Evolutionary conservation across 2,888 invertebrate genomes (phyloP), one percentile per base, ranked within the genome.

Genomic region (Euphydryas editha): DNA sequence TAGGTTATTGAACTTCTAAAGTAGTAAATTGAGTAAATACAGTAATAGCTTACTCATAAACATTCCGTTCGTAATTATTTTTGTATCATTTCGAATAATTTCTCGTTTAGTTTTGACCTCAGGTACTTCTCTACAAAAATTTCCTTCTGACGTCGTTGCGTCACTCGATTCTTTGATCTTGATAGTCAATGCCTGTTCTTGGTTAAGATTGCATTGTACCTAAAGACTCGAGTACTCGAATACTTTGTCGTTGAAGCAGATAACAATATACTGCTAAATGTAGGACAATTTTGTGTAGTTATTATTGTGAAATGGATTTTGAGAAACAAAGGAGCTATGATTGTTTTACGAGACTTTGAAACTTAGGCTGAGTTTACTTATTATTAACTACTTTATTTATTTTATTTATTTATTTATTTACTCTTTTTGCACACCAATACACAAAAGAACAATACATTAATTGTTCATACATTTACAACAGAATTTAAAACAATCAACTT

Each of bases 1-100:
- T 51, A 21, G 49, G 49, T 51, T 21, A 51, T 24, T 51, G 21
- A 51, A 51, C 49, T 51, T 51, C 49, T 51, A 51, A 21, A 51
- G 13, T 24, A 51, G 46, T 46, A 46, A 30, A 30, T 15, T 24
- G n/a, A n/a, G n/a, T 51, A 54, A 36, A 54, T 54, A 54, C 36
- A 51, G 30, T 36, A 13, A 3, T 36, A 17, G 4, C 21, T 30
- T 17, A 36, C 24, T 24, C 24, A 74, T 81, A 81, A 81, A 80
- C 77, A 81, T 81, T 82, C 74, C 71, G 74, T 72, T 76, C 74
- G 71, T 71, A 70, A 73, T 77, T 78, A 80, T 82, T 81, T 80
- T 82, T 80, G 80, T 78, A 78, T 80, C 81, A 78, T 76, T 75
- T 71, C 70, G 64, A 76, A 79, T 81, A 79, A 47, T 57, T 59